A percentile compares a stretch with the other conserved stretches of the same genome.
Conservation (phyloP, 1,140 invertebrate genomes). For the Drosophila gunungcola region DNA sequence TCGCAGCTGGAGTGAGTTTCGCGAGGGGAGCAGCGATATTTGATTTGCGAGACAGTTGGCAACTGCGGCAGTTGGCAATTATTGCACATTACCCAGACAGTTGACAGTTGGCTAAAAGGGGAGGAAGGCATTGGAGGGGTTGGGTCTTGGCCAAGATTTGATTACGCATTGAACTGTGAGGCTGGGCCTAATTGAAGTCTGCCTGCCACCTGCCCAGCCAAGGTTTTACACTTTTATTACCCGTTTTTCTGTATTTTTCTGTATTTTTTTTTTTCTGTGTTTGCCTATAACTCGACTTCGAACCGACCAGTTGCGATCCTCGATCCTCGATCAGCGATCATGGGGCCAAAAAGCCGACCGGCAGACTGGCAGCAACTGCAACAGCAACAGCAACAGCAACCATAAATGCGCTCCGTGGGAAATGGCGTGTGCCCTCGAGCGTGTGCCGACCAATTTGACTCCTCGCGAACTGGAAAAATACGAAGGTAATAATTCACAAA, state of each 20-base stretch:
- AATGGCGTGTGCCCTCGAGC: conserved; percentile 85
- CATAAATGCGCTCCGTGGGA: conserved; percentile 84
- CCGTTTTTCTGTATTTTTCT: conserved; percentile 1
- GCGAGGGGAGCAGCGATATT: conserved; percentile 56
- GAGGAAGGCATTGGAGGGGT: background rate
- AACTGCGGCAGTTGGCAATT: conserved; percentile 73
- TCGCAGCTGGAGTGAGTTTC: conserved; percentile 49
- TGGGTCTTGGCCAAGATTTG: conserved; percentile 45
- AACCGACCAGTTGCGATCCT: conserved; percentile 33
- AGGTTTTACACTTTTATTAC: conserved; percentile 16
- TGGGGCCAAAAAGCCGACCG: background rate
- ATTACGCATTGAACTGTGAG: conserved; percentile 55
- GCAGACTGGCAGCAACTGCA: conserved; percentile 30
- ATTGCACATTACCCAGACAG: conserved; percentile 69
- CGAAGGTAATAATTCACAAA: conserved; percentile 84
- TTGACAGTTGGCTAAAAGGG: conserved; percentile 62
- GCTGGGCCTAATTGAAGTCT: conserved; percentile 70
- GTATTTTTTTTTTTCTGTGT: background rate
- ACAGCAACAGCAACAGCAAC: conserved; percentile 12
- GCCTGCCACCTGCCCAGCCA: conserved; percentile 46
- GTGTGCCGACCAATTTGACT: conserved; percentile 85
- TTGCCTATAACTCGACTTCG: conserved; percentile 32
- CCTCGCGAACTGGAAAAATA: conserved; percentile 84
- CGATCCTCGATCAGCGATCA: conserved; percentile 34
- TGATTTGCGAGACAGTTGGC: conserved; percentile 77